Conservation (phyloP, 2,797 vertebrate genomes). For the Loriculus beryllinus region DNA sequence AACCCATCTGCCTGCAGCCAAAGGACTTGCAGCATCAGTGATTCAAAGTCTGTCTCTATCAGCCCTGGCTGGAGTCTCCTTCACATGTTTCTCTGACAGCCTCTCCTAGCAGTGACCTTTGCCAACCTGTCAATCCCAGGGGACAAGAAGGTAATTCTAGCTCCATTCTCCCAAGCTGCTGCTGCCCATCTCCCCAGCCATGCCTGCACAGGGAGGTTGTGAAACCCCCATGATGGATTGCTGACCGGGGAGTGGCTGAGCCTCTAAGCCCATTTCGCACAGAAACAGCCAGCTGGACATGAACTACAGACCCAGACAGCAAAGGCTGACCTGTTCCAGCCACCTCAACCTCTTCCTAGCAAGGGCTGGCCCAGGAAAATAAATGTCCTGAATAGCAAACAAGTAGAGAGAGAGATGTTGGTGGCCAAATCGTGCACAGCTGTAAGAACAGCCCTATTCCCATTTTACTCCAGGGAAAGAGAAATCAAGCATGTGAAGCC, state of each 20-base stretch:
- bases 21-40: not conserved
- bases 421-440: fast-evolving
- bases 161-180: not conserved
- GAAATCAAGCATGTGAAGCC: not conserved
- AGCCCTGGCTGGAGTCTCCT: not conserved
- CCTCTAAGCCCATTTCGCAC: fast-evolving
- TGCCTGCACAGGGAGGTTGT: not conserved
- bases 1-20: fast-evolving
- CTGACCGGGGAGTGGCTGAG: not conserved
- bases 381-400: not conserved
- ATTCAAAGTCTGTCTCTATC: not conserved
- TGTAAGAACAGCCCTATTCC: not conserved
- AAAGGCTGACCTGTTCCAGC: not conserved
- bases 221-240: not conserved
- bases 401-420: not conserved
- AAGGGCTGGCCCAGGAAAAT: not conserved
- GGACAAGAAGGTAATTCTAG: not conserved
- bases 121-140: not conserved
- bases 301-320: not conserved
- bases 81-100: not conserved
- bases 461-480: not conserved
- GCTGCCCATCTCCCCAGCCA: not conserved
- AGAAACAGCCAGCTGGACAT: not conserved
- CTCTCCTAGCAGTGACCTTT: not conserved
- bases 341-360: not conserved